Percentiles rank a stretch among this genome's conserved stretches.
phyloP scores from a whole-genome alignment of 2,113 vertebrate species.

The Anolis sagrei region DNA sequence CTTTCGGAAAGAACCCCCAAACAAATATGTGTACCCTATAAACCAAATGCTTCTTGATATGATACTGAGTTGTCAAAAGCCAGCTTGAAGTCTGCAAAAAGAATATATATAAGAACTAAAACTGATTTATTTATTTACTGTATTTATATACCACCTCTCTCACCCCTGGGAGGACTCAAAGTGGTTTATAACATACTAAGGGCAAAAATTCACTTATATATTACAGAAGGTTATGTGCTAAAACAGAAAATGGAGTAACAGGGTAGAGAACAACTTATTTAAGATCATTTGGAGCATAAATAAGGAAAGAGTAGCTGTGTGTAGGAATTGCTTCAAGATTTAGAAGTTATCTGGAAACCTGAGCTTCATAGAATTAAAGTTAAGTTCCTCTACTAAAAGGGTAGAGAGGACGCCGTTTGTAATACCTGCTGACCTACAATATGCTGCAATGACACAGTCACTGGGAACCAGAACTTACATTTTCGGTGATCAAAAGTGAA shows the following conservation, averaged over 20 bases:
- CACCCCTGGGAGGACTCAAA: too few species aligned
- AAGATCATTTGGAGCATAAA: slow-evolving; percentile 36
- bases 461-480: too few species aligned
- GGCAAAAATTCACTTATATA: too few species aligned
- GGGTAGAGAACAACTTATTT: background rate
- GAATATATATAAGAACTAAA: slow-evolving; percentile 39
- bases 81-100: slow-evolving; percentile 43
- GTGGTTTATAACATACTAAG: too few species aligned
- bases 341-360: slow-evolving; percentile 11
- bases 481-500: too few species aligned
- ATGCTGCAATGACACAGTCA: too few species aligned
- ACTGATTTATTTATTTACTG: too few species aligned
- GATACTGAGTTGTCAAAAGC: slow-evolving; percentile 36
- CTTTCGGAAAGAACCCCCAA: slow-evolving; percentile 58
- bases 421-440: too few species aligned
- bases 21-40: slow-evolving; percentile 43
- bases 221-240: slow-evolving; percentile 37
- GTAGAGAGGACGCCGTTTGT: background rate
- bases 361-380: slow-evolving; percentile 25
- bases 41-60: slow-evolving; percentile 42
- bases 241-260: slow-evolving; percentile 6
- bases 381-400: background rate
- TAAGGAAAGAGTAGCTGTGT: slow-evolving; percentile 21
- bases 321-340: slow-evolving; percentile 19
- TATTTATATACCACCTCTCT: too few species aligned